Conservation (phyloP, 2,797 vertebrate genomes). For the Halcyon leucocephala region DNA sequence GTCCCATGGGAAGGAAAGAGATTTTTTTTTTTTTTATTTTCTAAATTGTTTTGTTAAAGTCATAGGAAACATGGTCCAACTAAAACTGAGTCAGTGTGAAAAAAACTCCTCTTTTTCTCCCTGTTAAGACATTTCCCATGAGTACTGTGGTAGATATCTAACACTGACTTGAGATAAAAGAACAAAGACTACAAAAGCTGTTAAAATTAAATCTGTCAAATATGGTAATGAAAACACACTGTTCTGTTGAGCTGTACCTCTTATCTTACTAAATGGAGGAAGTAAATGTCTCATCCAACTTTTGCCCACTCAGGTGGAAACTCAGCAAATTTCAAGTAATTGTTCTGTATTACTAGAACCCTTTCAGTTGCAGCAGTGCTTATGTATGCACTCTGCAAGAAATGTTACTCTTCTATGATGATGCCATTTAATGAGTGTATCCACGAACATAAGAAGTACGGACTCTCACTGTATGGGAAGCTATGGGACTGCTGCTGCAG, state of each 20-base stretch:
- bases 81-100: background rate
- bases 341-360: background rate
- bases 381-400: background rate
- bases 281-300: background rate
- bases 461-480: background rate
- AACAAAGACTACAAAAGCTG: slow-evolving; percentile 45
- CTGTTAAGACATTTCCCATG: background rate
- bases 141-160: background rate
- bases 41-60: background rate
- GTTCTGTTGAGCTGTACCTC: background rate
- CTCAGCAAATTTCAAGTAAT: background rate
- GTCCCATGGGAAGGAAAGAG: background rate
- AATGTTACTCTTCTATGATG: background rate
- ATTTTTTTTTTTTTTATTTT: background rate
- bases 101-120: background rate
- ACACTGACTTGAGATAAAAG: slow-evolving; percentile 20
- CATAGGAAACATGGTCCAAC: background rate
- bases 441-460: background rate
- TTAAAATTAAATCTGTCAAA: slow-evolving; percentile 43
- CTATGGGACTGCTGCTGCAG: background rate
- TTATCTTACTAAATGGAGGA: slow-evolving; percentile 32
- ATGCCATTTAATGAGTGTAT: background rate
- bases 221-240: slow-evolving; percentile 21
- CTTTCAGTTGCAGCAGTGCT: background rate
- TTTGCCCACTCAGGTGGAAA: background rate